Conservation (phyloP, 2,888 invertebrate genomes). For the Dichetophora obliterata region DNA sequence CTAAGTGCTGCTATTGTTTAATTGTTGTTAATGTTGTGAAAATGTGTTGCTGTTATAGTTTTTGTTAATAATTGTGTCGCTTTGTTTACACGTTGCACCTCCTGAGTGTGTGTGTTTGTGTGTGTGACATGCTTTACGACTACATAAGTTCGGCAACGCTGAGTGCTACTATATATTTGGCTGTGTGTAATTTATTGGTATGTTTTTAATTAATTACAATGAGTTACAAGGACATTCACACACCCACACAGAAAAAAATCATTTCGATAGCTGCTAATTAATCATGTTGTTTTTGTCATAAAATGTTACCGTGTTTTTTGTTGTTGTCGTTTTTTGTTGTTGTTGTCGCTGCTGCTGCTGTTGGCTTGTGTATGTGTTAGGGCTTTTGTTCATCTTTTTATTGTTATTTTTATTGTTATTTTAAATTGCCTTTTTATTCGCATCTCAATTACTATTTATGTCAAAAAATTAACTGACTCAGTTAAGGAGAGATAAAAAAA, state of each 20-base stretch:
- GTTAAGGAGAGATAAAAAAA: neutral
- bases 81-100: neutral
- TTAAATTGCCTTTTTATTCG: neutral
- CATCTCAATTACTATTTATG: neutral
- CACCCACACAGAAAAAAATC: constrained; percentile 9
- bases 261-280: constrained; percentile 29
- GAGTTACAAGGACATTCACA: neutral
- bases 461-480: neutral
- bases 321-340: neutral
- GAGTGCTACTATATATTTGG: neutral
- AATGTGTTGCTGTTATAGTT: neutral
- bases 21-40: constrained; percentile 1
- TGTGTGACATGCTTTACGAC: neutral
- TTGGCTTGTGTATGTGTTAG: no score
- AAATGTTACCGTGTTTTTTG: constrained; percentile 21
- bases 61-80: neutral
- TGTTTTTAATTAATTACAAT: neutral
- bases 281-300: neutral
- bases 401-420: constrained; percentile 8
- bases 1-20: neutral
- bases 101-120: neutral
- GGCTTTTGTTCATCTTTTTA: no score
- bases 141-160: neutral
- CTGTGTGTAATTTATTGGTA: neutral
- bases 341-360: neutral